Evolutionary conservation across 1,140 invertebrate species (phyloP).

Genomic region (Rhyzopertha dominica): DNA sequence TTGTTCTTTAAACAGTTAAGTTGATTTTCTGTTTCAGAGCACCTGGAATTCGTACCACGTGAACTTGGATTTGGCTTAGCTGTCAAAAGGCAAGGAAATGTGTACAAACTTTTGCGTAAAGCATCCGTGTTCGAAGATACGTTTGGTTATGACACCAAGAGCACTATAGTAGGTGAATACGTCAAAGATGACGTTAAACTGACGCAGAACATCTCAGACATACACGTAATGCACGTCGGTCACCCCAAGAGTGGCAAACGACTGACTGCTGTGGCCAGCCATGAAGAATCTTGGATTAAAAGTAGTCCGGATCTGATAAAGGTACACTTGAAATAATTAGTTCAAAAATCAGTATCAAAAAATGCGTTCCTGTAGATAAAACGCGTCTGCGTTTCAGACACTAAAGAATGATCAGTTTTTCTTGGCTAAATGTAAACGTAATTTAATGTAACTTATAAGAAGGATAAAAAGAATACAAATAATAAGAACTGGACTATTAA

Average conservation of each 20-base stretch:
- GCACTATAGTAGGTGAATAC: slow-evolving; percentile 23
- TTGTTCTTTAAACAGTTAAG: too few relatives aligned
- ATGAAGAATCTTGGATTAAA: slow-evolving; percentile 33
- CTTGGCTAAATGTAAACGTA: too few relatives aligned
- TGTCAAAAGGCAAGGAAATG: slow-evolving; percentile 25
- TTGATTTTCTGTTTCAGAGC: too few relatives aligned
- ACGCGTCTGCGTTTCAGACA: too few relatives aligned
- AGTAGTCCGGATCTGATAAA: slow-evolving; percentile 34
- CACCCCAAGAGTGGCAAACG: slow-evolving; percentile 19
- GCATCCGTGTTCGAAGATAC: slow-evolving; percentile 14
- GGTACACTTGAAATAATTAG: too few relatives aligned
- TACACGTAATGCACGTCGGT: slow-evolving; percentile 34
- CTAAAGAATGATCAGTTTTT: too few relatives aligned
- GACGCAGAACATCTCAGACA: too few relatives aligned
- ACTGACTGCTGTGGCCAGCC: slow-evolving; percentile 31
- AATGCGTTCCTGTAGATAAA: neutral
- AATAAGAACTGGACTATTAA: too few relatives aligned
- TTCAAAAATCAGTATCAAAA: neutral
- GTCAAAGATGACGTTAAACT: too few relatives aligned
- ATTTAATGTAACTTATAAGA: too few relatives aligned
- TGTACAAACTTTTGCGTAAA: slow-evolving; percentile 26
- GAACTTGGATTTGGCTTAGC: slow-evolving; percentile 34
- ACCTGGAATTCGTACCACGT: slow-evolving; percentile 32
- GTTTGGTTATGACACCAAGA: slow-evolving; percentile 17
- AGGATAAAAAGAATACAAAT: too few relatives aligned